A percentile compares a stretch with the other conserved stretches of the same genome.
Evolutionary conservation across 2,113 vertebrate genomes (phyloP).

Genomic region (Pluvialis apricaria): DNA sequence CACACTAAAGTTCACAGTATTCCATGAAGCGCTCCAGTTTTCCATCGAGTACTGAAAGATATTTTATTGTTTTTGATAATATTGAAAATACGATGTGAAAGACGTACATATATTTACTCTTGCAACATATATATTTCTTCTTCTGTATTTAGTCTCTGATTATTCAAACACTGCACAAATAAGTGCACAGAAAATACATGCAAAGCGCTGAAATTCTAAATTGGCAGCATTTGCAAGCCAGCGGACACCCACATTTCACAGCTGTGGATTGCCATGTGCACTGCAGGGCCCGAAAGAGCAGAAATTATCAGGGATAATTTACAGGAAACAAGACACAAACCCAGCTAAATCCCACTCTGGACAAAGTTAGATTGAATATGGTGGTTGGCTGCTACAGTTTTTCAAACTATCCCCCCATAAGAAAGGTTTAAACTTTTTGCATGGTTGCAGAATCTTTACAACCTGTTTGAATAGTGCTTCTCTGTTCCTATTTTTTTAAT

Average conservation of each 20-base stretch:
- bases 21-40: background rate
- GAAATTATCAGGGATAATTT: background rate
- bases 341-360: background rate
- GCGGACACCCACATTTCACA: background rate
- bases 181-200: background rate
- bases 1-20: accelerated
- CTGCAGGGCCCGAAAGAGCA: background rate
- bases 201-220: background rate
- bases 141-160: background rate
- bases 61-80: background rate
- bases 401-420: background rate
- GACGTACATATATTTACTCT: too few species aligned
- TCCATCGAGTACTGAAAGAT: background rate
- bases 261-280: background rate
- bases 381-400: background rate
- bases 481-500: background rate
- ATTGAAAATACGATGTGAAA: background rate
- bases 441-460: background rate
- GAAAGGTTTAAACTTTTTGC: background rate
- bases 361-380: too few species aligned
- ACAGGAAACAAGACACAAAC: background rate
- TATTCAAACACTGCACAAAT: background rate
- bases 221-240: background rate
- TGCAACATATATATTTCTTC: background rate
- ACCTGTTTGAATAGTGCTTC: background rate